A percentile compares a stretch with the other conserved stretches of the same genome.
phyloP scores from a whole-genome alignment of 1,140 invertebrate species.

The Acyrthosiphon pisum region DNA sequence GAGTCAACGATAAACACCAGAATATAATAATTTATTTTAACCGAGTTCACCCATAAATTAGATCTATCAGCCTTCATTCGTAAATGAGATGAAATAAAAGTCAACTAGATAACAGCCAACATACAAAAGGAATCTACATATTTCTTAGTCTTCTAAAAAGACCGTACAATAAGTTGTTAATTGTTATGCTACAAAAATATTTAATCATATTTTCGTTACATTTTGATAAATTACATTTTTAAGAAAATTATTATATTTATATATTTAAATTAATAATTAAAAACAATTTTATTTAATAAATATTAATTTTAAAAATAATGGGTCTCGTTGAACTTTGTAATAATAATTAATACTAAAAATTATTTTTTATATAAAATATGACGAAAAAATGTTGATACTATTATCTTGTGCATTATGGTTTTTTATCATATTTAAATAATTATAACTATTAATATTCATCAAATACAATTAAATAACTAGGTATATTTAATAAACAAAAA shows the following conservation, averaged over 20 bases:
- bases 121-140: neutral
- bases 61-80: neutral
- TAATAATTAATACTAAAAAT: neutral
- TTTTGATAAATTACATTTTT: neutral
- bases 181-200: neutral
- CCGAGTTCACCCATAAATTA: slow-evolving; percentile 5
- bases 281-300: neutral
- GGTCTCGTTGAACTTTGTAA: neutral
- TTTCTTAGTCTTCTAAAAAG: neutral
- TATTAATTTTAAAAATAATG: neutral
- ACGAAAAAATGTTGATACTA: too few species aligned
- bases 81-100: slow-evolving; percentile 21
- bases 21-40: neutral
- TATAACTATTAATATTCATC: neutral
- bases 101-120: slow-evolving; percentile 21
- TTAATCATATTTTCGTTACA: neutral
- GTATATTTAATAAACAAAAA: neutral
- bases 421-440: neutral
- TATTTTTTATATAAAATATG: neutral
- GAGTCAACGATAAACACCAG: neutral
- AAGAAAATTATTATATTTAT: too few species aligned
- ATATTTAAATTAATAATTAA: neutral
- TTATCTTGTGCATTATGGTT: too few species aligned
- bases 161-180: neutral
- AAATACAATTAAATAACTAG: too few species aligned